A percentile compares a stretch with the other conserved stretches of the same genome.
These are phyloP conservation scores for Cyclura pinguis DNA, from an alignment of 2,797 vertebrate genomes.

Conservation along the genomic window DNA sequence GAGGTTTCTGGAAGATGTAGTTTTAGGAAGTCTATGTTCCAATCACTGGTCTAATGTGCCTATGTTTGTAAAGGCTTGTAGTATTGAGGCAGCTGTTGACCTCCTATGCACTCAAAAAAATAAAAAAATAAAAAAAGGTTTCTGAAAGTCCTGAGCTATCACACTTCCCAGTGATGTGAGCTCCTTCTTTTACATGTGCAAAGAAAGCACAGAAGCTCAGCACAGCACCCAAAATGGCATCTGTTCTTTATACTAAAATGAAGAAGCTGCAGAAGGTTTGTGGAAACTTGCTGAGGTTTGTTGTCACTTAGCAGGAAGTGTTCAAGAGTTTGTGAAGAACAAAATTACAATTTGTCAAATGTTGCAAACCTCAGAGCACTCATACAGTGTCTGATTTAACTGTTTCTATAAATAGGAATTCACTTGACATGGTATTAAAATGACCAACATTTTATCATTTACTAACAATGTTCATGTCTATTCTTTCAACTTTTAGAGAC, in stretches of 20 bases:
- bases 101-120: conserved; percentile 40
- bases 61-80: conserved; percentile 65
- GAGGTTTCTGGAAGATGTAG: too few species aligned
- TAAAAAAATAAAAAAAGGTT: conserved; percentile 43
- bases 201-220: conserved; percentile 81
- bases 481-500: conserved; percentile 33
- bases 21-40: too few species aligned
- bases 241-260: conserved; percentile 84
- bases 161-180: conserved; percentile 74
- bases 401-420: conserved; percentile 76
- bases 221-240: conserved; percentile 80
- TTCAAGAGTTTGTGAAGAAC: conserved; percentile 85
- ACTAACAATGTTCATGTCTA: conserved; percentile 55
- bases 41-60: too few species aligned
- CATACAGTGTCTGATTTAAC: conserved; percentile 73
- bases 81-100: conserved; percentile 77
- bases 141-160: conserved; percentile 74
- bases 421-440: conserved; percentile 68
- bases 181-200: conserved; percentile 71
- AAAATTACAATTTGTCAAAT: conserved; percentile 86
- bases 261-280: conserved; percentile 86
- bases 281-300: conserved; percentile 86
- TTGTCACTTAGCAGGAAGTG: conserved; percentile 87
- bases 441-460: conserved; percentile 68
- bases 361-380: conserved; percentile 79